These are phyloP conservation scores for Tetramorium simillimum DNA, from an alignment of 1,140 invertebrate genomes.

Conservation along the genomic window DNA sequence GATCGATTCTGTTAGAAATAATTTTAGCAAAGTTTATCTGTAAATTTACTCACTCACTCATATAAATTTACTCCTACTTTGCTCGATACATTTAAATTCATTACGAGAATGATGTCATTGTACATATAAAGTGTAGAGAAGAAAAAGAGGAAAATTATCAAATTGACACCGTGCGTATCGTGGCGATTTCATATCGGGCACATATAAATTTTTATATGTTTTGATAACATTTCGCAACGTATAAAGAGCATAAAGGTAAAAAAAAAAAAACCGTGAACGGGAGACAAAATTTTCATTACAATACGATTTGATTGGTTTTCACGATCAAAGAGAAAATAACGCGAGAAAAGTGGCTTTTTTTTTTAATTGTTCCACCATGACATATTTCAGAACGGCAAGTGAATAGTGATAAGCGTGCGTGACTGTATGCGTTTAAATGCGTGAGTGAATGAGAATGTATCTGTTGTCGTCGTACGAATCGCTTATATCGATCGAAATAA, in stretches of 20 bases:
- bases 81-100: constrained; percentile 10
- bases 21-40: not conserved
- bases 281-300: constrained; percentile 56
- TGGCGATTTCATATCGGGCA: not conserved
- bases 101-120: not conserved
- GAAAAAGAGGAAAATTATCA: not conserved
- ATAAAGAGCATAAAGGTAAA: constrained; percentile 39
- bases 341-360: constrained; percentile 79
- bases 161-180: not conserved
- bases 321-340: constrained; percentile 77
- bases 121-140: not conserved
- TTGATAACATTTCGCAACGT: constrained; percentile 1
- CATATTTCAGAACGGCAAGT: constrained; percentile 78
- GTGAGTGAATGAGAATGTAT: constrained; percentile 59
- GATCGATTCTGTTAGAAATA: not conserved
- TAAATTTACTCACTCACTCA: not conserved
- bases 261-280: not conserved
- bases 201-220: constrained; percentile 43
- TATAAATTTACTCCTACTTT: not conserved
- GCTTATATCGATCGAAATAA: constrained; percentile 65
- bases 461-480: constrained; percentile 64
- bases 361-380: constrained; percentile 82
- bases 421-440: not conserved
- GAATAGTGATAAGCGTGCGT: constrained; percentile 69
- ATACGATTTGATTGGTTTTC: constrained; percentile 75